Percentiles rank a stretch among this genome's conserved stretches.
phyloP scores from a whole-genome alignment of 2,113 vertebrate genomes.

The Rana temporaria region DNA sequence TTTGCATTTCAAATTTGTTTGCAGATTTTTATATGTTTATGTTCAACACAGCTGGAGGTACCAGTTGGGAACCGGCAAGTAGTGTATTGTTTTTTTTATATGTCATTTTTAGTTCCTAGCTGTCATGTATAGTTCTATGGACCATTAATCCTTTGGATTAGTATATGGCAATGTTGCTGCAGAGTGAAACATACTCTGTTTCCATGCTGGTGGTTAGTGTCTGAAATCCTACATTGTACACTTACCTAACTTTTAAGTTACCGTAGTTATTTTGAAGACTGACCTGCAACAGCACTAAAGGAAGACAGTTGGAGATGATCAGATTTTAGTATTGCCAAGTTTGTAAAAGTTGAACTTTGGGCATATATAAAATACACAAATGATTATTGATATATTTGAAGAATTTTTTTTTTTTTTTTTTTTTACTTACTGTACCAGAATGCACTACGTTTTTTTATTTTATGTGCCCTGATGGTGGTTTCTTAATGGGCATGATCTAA shows the following conservation, averaged over 20 bases:
- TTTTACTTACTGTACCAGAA: no score
- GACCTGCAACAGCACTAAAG: neutral
- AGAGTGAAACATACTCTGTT: constrained; percentile 18
- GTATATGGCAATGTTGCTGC: constrained; percentile 12
- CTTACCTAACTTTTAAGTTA: neutral
- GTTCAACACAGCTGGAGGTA: neutral
- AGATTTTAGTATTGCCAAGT: neutral
- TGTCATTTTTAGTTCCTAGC: constrained; percentile 36
- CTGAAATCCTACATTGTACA: constrained; percentile 6
- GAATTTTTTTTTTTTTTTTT: no score
- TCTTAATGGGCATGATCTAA: no score
- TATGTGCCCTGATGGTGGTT: no score
- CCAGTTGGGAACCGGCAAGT: neutral
- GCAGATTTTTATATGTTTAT: neutral
- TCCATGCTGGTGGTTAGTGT: constrained; percentile 10
- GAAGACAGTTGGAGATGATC: neutral
- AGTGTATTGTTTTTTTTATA: constrained; percentile 30
- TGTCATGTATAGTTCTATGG: constrained; percentile 30
- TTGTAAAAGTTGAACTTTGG: no score
- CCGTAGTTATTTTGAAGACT: neutral
- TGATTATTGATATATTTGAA: neutral
- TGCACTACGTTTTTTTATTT: no score
- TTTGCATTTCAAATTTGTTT: constrained; percentile 22
- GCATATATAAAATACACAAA: neutral
- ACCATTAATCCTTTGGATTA: constrained; percentile 34